Percentiles rank a stretch among this genome's conserved stretches.
Evolutionary conservation across 2,888 invertebrate species (phyloP).

Genomic region (Resseliella maxima): DNA sequence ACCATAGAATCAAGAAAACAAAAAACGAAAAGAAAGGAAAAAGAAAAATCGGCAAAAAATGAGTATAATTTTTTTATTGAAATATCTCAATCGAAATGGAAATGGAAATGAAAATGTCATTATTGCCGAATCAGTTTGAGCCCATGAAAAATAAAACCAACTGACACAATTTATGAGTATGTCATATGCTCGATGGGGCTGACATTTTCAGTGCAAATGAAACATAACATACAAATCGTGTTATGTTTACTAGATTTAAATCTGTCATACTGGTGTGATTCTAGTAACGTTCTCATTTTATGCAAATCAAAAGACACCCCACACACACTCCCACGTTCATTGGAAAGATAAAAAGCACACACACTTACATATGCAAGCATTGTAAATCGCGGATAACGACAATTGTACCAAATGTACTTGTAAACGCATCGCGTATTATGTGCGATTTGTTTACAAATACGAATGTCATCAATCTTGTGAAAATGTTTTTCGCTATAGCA

Average conservation of each 20-base stretch:
- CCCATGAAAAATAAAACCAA: not conserved
- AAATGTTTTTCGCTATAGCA: not conserved
- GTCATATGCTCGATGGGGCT: not conserved
- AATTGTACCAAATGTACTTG: not conserved
- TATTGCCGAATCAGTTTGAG: not conserved
- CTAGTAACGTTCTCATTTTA: not conserved
- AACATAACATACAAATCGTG: slow-evolving; percentile 7
- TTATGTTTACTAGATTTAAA: not conserved
- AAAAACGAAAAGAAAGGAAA: not conserved
- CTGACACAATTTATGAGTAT: not conserved
- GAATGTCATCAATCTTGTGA: not conserved
- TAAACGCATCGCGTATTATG: not conserved
- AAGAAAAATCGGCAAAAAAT: not conserved
- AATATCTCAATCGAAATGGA: not conserved
- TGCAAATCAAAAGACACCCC: not conserved
- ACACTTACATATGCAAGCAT: not conserved
- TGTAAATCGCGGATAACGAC: not conserved
- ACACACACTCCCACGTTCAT: not conserved
- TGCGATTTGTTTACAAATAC: slow-evolving; percentile 2
- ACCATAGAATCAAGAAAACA: not conserved
- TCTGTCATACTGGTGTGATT: not conserved
- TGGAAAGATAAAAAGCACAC: not conserved
- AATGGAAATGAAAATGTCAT: slow-evolving; percentile 28
- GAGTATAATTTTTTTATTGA: not conserved
- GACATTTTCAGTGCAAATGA: not conserved